Evolutionary conservation across 2,113 vertebrate genomes (phyloP), one percentile per base, ranked within the genome.

Genomic region (Pica pica): DNA sequence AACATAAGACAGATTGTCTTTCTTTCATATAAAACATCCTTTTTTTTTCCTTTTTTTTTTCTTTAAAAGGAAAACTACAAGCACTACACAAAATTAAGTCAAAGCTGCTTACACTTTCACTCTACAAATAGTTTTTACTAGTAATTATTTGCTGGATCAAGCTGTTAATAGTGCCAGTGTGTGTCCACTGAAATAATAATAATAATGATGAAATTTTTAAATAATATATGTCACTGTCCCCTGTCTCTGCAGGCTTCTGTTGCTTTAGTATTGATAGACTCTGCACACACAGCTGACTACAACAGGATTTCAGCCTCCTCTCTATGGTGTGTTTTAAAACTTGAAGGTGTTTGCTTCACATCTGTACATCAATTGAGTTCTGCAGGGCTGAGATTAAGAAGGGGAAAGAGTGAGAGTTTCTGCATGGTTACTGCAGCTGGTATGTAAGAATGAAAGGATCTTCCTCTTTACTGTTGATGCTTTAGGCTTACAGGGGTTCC

Each of bases 1-100:
- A 86, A 93, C 83, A 59, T 69, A 60, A 90, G 77, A 89, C 89
- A 95, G 83, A 92, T 93, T 90, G 78, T 64, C 52, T 39, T 37
- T 80, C 67, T 63, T 87, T 93, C 74, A 50, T 26, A 46, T 24
- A 53, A 77, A 89, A 35, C 15, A 26, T 52, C 9, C 3, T 8
- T 35, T 22, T 56, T 56, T 28, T 47, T 6, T 44, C 7, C 16
- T 42, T 42, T 46, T n/a, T 67, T 74, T 61, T 61, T 53, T 6
- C 35, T 90, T 70, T 57, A 44, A 64, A 70, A 70, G 11, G 20
- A 87, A 37, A 88, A 41, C 37, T 80, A 35, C 53, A 90, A 69
- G 28, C 18, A 41, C 31, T 64, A 53, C 19, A 42, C 15, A 75
- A 79, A 90, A 73, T 65, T 3, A 80, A 86, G 23, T 57, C 39